These are phyloP conservation scores for Caenorhabditis remanei DNA, from an alignment of 1,140 invertebrate genomes.

Conservation along the genomic window DNA sequence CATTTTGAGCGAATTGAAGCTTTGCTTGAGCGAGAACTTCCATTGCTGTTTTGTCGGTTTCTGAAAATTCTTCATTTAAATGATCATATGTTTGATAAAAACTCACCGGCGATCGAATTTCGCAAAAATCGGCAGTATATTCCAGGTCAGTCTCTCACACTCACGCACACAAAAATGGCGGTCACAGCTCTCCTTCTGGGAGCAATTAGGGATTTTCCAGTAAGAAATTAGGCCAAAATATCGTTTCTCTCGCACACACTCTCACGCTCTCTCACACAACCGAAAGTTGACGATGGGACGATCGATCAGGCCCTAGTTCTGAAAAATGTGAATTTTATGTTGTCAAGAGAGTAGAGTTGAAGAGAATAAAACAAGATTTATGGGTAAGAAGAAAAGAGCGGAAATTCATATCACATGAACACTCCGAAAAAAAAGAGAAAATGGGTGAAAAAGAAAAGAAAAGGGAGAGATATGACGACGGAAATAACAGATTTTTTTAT, in stretches of 20 bases:
- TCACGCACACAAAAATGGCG: constrained; percentile 31
- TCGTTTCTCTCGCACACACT: constrained; percentile 44
- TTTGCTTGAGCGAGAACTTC: constrained; percentile 53
- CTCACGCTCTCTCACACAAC: constrained; percentile 45
- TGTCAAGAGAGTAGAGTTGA: background rate
- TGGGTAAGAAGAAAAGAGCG: background rate
- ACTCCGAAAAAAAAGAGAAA: background rate
- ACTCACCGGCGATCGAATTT: constrained; percentile 18
- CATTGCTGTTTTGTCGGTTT: constrained; percentile 18
- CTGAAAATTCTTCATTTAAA: background rate
- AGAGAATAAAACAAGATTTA: background rate
- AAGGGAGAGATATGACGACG: background rate
- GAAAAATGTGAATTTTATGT: background rate
- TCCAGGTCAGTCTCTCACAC: constrained; percentile 48
- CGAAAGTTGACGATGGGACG: background rate
- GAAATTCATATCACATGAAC: too few species aligned
- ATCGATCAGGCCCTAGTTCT: constrained; percentile 48
- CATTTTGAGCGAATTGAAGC: constrained; percentile 42
- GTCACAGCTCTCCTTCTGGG: background rate
- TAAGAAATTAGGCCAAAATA: constrained; percentile 25
- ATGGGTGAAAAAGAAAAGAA: background rate
- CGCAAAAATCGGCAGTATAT: constrained; percentile 20
- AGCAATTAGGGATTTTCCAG: background rate
- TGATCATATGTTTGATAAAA: too few species aligned
- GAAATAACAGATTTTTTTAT: background rate